Base-by-base conservation (phyloP, 1,140 invertebrate genomes). In the Drosophila mauritiana region DNA sequence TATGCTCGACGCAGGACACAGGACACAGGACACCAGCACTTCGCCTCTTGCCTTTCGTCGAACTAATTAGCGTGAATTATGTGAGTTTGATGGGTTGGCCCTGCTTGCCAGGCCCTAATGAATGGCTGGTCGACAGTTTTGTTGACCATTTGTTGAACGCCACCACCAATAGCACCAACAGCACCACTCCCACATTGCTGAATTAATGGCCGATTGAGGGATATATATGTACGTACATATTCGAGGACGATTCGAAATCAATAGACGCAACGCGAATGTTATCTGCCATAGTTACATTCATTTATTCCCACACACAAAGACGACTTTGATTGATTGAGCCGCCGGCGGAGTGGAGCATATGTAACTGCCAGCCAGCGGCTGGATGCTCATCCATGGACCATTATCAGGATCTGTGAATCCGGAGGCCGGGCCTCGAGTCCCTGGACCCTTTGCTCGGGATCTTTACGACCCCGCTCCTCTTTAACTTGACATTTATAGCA, bases 401-500 rank as follows among this genome's bases (percentile, higher is more conserved):
- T 5, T 39, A 39, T 39, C 37, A 27, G 34, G 17, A 17, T 15
- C 10, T 40, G 12, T 15, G 6, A 5, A 11, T 31, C 34, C 31
- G 22, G 37, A 8, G 6, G n/a, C 5, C 15, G n/a, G n/a, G 1
- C 0, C 2, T 17, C 7, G 2, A 40, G 11, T 45, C 46, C 46
- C 15, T 20, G 34, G 46, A 27, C 27, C 48, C 10, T 51, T 51
- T 34, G 27, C 3, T n/a, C 48, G 57, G n/a, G 0, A 74, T 61
- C 54, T 77, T 73, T 62, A 81, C 49, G 65, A 72, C 59, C 61
- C 46, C 46, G 8, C 25, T 78, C 69, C 52, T 45, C 55, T 79
- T 80, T 72, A 77, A 83, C 79, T 88, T 88, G 83, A 88, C 83
- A 83, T 88, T 89, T 88, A 88, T 88, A 79, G 83, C 83, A 80